Evolutionary conservation across 1,140 invertebrate genomes (phyloP).

Genomic region (Aricia agestis): DNA sequence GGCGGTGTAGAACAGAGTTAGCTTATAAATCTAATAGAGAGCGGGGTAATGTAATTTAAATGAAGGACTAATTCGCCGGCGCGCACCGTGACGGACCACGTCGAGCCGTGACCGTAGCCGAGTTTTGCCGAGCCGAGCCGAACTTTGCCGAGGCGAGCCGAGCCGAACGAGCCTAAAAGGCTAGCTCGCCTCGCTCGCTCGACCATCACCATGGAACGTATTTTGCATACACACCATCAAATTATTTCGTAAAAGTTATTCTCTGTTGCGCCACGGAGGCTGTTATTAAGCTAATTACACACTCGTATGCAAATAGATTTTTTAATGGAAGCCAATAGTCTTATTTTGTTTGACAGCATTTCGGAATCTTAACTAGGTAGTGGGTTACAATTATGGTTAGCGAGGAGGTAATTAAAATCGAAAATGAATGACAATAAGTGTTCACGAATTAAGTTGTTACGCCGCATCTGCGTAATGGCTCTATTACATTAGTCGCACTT

Average conservation of each 20-base stretch:
- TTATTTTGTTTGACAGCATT: constrained; percentile 30
- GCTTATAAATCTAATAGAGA: constrained; percentile 49
- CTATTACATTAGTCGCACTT: not conserved
- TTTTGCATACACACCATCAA: constrained; percentile 76
- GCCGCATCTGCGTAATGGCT: not conserved
- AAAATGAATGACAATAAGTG: constrained; percentile 16
- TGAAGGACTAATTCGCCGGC: constrained; percentile 68
- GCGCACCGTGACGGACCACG: constrained; percentile 57
- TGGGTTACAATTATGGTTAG: constrained; percentile 15
- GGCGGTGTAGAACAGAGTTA: constrained; percentile 45
- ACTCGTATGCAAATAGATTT: constrained; percentile 69
- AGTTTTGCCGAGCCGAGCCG: not conserved
- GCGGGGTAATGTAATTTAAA: constrained; percentile 68
- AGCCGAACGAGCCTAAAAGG: not conserved
- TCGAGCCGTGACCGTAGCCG: not conserved
- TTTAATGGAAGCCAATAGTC: constrained; percentile 62
- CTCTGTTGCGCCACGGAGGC: constrained; percentile 71
- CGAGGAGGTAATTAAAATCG: constrained; percentile 15
- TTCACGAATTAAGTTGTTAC: not conserved
- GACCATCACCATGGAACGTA: constrained; percentile 71
- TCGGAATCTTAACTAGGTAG: constrained; percentile 41
- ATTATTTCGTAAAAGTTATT: constrained; percentile 75
- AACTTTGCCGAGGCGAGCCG: too few species aligned
- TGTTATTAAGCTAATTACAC: constrained; percentile 73
- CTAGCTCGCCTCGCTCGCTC: constrained; percentile 52